Base-by-base conservation (phyloP, 2,888 invertebrate genomes). In the Xestia rhomboidea region DNA sequence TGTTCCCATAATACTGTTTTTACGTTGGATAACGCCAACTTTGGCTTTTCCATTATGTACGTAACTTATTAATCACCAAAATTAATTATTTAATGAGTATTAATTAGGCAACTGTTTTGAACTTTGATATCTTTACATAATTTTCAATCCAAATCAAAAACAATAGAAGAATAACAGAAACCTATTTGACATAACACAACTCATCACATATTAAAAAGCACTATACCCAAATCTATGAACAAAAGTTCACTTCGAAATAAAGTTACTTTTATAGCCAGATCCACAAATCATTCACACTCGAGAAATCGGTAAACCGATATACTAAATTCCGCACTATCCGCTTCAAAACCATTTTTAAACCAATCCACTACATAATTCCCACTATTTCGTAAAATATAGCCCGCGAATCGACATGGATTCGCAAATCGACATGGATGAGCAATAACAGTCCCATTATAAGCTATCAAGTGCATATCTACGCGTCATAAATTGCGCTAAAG, bases 401-500 rank as follows among this genome's bases (percentile, higher is more conserved):
- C 27, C 54, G 24, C 13, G 57, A 81, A 76, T 71, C 73, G 71
- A 46, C 70, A 54, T 68, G 27, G 30, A n/a, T n/a, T n/a, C 54
- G 24, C 13, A 49, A 81, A 76, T 71, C 73, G 71, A 46, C 70
- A 54, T 68, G 27, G 30, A n/a, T n/a, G n/a, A 64, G 68, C 85
- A 67, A 77, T 83, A 79, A 85, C 62, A 68, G 66, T 54, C 46
- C 67, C 49, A 69, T 63, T 83, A 68, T 70, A 74, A 82, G 86
- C 77, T 72, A 85, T 85, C 77, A 82, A 82, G 27, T 71, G 68
- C 80, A 78, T 82, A 72, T 81, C 76, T 77, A 54, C 69, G 63
- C 24, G 34, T 63, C 77, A 86, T 86, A 88, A 82, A 88, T 86
- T 79, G 75, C 27, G 0, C 27, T 64, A 74, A 81, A 86, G 81